Evolutionary conservation across 2,113 vertebrate species (phyloP).

Genomic region (Coryphaenoides rupestris): DNA sequence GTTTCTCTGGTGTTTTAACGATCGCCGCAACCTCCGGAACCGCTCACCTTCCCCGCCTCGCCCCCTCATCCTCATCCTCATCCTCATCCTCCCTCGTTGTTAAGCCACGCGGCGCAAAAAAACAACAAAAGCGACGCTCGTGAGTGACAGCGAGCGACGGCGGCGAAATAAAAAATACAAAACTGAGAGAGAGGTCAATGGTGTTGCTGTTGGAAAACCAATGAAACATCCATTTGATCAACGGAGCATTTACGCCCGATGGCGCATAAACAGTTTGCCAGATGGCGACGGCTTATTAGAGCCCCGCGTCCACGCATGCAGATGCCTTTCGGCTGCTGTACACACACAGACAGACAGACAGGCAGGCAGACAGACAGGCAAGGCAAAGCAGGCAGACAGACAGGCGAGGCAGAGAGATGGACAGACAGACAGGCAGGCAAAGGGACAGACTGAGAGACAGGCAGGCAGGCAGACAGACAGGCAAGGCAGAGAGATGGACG

Average conservation of each 20-base stretch:
- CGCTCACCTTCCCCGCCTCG: no score
- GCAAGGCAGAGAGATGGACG: no score
- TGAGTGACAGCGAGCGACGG: conserved; percentile 38
- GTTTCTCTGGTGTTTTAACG: conserved; percentile 46
- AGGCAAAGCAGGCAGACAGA: no score
- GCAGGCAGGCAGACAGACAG: background rate
- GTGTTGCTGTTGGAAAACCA: conserved; percentile 66
- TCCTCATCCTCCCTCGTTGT: background rate
- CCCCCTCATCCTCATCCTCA: no score
- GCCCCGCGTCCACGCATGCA: conserved; percentile 74
- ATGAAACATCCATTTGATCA: conserved; percentile 68
- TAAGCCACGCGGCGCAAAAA: background rate
- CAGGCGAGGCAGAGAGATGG: background rate
- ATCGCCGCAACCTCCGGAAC: conserved; percentile 46
- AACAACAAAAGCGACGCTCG: conserved; percentile 25
- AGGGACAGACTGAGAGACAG: background rate
- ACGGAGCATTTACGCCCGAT: conserved; percentile 74
- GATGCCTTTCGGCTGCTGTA: conserved; percentile 72
- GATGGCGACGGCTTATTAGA: conserved; percentile 75
- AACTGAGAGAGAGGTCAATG: conserved; percentile 63
- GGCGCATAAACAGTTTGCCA: conserved; percentile 71
- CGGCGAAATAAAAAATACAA: conserved; percentile 37
- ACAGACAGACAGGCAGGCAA: conserved; percentile 40
- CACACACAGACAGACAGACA: conserved; percentile 49
- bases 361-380: background rate